A percentile compares a stretch with the other conserved stretches of the same genome.
These are phyloP conservation scores for Dermolepida albohirtum DNA, from an alignment of 2,888 invertebrate species.

Conservation along the genomic window DNA sequence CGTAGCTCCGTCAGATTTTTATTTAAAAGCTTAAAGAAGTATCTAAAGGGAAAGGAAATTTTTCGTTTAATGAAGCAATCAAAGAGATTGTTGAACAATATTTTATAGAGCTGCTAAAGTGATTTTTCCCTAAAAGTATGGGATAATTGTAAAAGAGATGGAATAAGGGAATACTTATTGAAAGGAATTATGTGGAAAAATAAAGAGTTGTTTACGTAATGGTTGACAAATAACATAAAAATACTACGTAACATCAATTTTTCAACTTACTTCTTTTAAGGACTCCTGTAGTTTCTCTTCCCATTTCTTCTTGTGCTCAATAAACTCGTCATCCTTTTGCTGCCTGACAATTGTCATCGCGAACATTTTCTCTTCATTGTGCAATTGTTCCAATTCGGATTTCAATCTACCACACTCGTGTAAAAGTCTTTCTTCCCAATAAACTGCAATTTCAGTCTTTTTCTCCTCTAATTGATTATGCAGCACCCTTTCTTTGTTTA, in stretches of 20 bases:
- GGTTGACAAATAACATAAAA: neutral
- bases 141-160: too few relatives aligned
- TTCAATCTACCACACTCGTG: conserved; percentile 74
- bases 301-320: conserved; percentile 68
- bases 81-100: too few relatives aligned
- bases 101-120: too few relatives aligned
- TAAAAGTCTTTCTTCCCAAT: conserved; percentile 74
- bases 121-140: too few relatives aligned
- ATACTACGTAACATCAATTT: neutral
- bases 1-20: too few relatives aligned
- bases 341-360: conserved; percentile 69
- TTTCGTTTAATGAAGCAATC: too few relatives aligned
- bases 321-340: conserved; percentile 71
- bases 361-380: conserved; percentile 71
- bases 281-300: conserved; percentile 66
- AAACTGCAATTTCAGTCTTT: conserved; percentile 69
- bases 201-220: neutral
- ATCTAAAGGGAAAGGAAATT: too few relatives aligned
- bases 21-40: too few relatives aligned
- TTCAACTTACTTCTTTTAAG: conserved; percentile 68
- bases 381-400: conserved; percentile 71
- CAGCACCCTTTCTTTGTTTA: conserved; percentile 62
- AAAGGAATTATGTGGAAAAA: too few relatives aligned
- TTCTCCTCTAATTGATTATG: conserved; percentile 66
- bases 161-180: too few relatives aligned